Base-by-base conservation (phyloP, 2,888 invertebrate genomes). In the Ptychoptera albimana region DNA sequence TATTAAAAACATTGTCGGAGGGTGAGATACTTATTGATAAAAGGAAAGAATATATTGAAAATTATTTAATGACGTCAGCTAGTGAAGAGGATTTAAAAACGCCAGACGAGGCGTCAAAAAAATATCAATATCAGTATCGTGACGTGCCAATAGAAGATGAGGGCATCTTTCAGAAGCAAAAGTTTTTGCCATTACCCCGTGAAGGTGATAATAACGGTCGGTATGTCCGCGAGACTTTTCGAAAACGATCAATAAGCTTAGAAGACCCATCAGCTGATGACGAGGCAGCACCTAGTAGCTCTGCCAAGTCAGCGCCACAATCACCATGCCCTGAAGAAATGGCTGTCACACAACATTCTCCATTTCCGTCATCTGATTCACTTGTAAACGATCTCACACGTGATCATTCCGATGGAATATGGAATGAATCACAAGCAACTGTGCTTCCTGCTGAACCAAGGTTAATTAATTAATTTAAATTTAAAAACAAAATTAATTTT, bases 351-450 rank as follows among this genome's bases (percentile, higher is more conserved):
- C 66, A 68, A 6, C 60, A 63, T 8, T 60, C 82, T 6, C 79
- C 81, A 8, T 85, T 84, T 62, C 84, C 82, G 40, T 87, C 86
- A 31, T 84, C 79, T 54, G 86, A 87, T 63, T 87, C 86, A 10
- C 65, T 87, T 50, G 77, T 82, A n/a, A 83, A 83, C 52, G 85
- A 85, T 59, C 53, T 72, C 42, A 81, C 76, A 29, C 69, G 82
- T 56, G 87, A 87, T 60, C 85, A 86, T 61, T 86, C 86, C 39
- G 87, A 88, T 59, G 82, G 84, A 42, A 78, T 84, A 56, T 87
- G 87, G 86, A 88, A 87, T 64, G 87, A 87, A 67, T 87, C 87
- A 10, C 87, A 88, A 67, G 79, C 82, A 8, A 87, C 86, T 1
- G 83, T 87, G 12, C 69, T 85, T 32, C 83, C 81, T 64, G 75